Conservation (phyloP, 2,113 vertebrate species). For the Melanostigma gelatinosum region DNA sequence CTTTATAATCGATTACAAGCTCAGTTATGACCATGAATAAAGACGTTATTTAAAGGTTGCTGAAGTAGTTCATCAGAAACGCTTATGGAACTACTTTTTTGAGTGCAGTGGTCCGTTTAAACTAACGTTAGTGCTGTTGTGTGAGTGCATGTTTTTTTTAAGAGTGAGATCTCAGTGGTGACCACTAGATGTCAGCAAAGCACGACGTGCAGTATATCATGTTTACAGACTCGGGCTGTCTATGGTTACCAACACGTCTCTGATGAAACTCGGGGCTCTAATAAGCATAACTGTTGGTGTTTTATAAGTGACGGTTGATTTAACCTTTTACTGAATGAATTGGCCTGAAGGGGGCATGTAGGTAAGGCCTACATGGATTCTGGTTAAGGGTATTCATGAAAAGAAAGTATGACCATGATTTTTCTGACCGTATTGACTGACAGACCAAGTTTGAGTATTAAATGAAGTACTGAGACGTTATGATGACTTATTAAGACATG, state of each 20-base stretch:
- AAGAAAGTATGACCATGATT: neutral
- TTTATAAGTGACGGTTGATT: neutral
- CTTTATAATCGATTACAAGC: neutral
- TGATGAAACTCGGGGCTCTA: neutral
- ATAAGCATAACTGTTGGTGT: neutral
- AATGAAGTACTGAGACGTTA: neutral
- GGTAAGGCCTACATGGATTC: neutral
- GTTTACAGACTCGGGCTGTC: neutral
- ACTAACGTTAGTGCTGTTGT: neutral
- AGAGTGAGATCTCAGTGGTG: neutral
- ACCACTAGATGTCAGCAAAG: conserved; percentile 62
- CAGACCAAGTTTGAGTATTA: neutral
- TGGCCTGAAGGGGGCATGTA: too few species aligned
- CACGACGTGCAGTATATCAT: neutral
- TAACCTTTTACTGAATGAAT: neutral
- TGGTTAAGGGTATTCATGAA: neutral
- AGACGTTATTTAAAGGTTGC: rapidly evolving
- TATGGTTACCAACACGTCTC: neutral
- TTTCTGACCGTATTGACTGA: neutral
- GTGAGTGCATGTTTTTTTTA: neutral
- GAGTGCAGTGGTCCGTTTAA: conserved; percentile 45
- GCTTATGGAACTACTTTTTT: conserved; percentile 50
- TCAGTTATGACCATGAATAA: neutral
- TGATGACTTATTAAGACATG: neutral
- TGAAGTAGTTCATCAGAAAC: neutral